Conservation (phyloP, 2,888 invertebrate species). For the Formica aserva region DNA sequence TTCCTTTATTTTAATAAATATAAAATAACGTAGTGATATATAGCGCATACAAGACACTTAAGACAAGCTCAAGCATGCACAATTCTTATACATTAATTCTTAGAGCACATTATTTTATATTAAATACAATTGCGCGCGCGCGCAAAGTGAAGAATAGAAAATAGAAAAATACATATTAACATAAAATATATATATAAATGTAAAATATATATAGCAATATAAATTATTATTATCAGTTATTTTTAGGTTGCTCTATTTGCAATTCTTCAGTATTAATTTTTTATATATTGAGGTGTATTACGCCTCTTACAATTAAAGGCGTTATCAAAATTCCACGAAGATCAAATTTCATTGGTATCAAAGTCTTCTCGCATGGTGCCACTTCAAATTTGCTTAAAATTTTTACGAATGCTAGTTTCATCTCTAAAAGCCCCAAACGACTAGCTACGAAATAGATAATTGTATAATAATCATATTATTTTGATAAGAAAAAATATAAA, state of each 20-base stretch:
- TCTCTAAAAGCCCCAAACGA: slow-evolving; percentile 78
- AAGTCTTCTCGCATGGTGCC: slow-evolving; percentile 73
- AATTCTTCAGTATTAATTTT: slow-evolving; percentile 20
- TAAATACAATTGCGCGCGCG: too few species aligned
- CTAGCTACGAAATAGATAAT: slow-evolving; percentile 69
- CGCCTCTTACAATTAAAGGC: slow-evolving; percentile 66
- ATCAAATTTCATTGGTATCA: slow-evolving; percentile 73
- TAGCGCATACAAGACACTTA: too few species aligned
- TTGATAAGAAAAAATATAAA: background rate
- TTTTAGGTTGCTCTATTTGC: background rate
- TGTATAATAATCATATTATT: background rate
- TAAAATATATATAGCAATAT: too few species aligned
- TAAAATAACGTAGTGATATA: too few species aligned
- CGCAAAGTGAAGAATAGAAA: too few species aligned
- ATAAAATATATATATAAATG: too few species aligned
- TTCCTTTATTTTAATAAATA: too few species aligned
- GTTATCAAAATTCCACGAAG: slow-evolving; percentile 66
- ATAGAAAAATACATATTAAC: too few species aligned
- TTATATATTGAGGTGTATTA: slow-evolving; percentile 70
- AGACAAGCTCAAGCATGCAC: too few species aligned
- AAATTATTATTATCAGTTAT: too few species aligned
- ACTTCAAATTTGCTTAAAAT: slow-evolving; percentile 78
- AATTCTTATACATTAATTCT: too few species aligned
- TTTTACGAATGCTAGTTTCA: slow-evolving; percentile 76
- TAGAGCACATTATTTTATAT: too few species aligned